Evolutionary conservation across 2,113 vertebrate genomes (phyloP), one percentile per base, ranked within the genome.

Genomic region (Nyctibius bracteatus): DNA sequence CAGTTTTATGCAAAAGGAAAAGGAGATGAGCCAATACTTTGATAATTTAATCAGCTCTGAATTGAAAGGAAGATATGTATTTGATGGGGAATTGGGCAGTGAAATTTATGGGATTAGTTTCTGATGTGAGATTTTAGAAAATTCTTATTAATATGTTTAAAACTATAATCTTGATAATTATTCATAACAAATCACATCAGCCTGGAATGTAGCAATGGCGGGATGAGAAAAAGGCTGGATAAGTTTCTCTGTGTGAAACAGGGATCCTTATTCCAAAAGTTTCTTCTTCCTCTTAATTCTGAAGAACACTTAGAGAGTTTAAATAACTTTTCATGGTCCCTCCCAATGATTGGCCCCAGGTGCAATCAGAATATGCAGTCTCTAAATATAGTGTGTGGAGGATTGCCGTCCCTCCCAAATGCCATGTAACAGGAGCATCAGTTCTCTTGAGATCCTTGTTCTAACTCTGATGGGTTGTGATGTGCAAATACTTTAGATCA

Each of bases 21-120:
- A 65, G 47, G 21, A 91, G 21, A 89, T 72, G 15, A 92, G 88
- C 87, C 94, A 96, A 85, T 89, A 74, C 41, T 81, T 62, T 65
- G 14, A 63, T 85, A 92, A 92, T 79, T 91, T 89, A 92, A 39
- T 73, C 3, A 5, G 33, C 31, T 95, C 16, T 28, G 55, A 89
- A 88, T 67, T 59, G 28, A 58, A 96, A 88, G 8, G 35, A 52
- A 27, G 25, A 57, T 17, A 75, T 8, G 19, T 9, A 14, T 46
- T 49, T 72, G 25, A 37, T 33, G 12, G 39, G 31, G 4, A 49
- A 35, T 4, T 4, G 0, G 3, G 6, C 4, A 66, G 35, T 43
- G 33, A 88, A 72, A 95, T 92, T 77, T 87, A 77, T n/a, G 6
- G 22, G 4, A 46, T 54, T 59, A 41, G 2, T 4, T 71, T 74